phyloP scores from a whole-genome alignment of 2,888 invertebrate genomes.

The Mellilla xanthometata region DNA sequence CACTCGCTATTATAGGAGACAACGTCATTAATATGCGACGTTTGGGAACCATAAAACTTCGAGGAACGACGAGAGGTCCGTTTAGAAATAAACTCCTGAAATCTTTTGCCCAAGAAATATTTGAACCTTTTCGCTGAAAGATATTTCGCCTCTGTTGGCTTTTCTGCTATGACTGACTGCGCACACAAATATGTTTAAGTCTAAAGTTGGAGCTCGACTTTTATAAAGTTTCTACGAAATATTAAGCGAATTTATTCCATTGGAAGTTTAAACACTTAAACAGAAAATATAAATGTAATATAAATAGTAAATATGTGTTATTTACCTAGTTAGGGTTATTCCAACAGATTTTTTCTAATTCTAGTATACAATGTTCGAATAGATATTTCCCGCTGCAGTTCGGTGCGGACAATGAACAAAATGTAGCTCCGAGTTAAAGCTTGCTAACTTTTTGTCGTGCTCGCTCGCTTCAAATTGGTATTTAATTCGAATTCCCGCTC shows the following conservation, averaged over 20 bases:
- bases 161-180: slow-evolving; percentile 25
- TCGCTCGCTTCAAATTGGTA: slow-evolving; percentile 46
- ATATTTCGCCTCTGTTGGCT: slow-evolving; percentile 23
- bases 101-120: slow-evolving; percentile 22
- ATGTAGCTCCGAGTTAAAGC: slow-evolving; percentile 53
- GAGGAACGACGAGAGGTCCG: slow-evolving; percentile 28
- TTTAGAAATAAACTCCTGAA: slow-evolving; percentile 31
- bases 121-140: slow-evolving; percentile 21
- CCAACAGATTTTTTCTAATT: too few relatives aligned
- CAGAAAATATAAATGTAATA: too few relatives aligned
- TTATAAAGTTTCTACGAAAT: slow-evolving; percentile 23
- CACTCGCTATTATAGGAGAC: slow-evolving; percentile 25
- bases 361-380: slow-evolving; percentile 19
- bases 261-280: too few relatives aligned
- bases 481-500: slow-evolving; percentile 44
- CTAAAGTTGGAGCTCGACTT: slow-evolving; percentile 25
- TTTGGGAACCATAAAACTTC: slow-evolving; percentile 28
- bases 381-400: slow-evolving; percentile 36
- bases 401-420: slow-evolving; percentile 37
- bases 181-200: slow-evolving; percentile 31
- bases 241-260: slow-evolving; percentile 17
- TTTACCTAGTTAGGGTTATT: too few relatives aligned
- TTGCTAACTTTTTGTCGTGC: slow-evolving; percentile 56
- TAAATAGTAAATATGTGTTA: too few relatives aligned
- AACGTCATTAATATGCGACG: slow-evolving; percentile 29